Evolutionary conservation across 2,113 vertebrate genomes (phyloP).

Genomic region (Cyprinodon variegatus): DNA sequence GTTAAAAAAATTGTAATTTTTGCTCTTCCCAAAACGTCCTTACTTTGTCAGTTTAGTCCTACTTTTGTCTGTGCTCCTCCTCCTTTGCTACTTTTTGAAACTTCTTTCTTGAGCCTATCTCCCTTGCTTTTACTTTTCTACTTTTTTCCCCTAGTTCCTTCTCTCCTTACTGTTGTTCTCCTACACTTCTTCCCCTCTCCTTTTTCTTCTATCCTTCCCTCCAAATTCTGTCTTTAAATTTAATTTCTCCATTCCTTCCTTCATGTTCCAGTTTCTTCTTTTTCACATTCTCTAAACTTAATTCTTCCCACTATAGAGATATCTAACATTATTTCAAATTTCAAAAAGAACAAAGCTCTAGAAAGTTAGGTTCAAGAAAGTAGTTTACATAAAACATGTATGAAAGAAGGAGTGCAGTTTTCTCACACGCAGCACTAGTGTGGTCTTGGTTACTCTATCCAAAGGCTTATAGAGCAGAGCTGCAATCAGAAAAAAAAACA

Average conservation of each 20-base stretch:
- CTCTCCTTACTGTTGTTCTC: not conserved
- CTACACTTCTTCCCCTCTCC: not conserved
- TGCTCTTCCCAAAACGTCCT: not conserved
- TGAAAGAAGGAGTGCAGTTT: not conserved
- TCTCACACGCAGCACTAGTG: slow-evolving; percentile 77
- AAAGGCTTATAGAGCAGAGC: slow-evolving; percentile 81
- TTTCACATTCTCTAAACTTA: no score
- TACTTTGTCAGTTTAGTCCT: not conserved
- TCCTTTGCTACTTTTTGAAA: no score
- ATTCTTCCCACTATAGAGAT: no score
- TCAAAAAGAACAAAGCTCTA: not conserved
- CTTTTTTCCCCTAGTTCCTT: not conserved
- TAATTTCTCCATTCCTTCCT: no score
- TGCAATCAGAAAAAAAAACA: slow-evolving; percentile 40
- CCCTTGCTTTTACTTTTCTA: not conserved
- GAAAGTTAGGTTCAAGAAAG: not conserved
- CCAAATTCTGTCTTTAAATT: no score
- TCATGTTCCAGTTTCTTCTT: no score
- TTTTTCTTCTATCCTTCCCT: no score
- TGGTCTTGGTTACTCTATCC: slow-evolving; percentile 82
- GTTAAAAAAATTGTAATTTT: no score
- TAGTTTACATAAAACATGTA: not conserved
- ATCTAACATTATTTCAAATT: not conserved
- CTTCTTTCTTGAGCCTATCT: no score
- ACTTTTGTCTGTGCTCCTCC: no score